Evolutionary conservation across 2,888 invertebrate genomes (phyloP).

Genomic region (Hirtodrosophila duncani): DNA sequence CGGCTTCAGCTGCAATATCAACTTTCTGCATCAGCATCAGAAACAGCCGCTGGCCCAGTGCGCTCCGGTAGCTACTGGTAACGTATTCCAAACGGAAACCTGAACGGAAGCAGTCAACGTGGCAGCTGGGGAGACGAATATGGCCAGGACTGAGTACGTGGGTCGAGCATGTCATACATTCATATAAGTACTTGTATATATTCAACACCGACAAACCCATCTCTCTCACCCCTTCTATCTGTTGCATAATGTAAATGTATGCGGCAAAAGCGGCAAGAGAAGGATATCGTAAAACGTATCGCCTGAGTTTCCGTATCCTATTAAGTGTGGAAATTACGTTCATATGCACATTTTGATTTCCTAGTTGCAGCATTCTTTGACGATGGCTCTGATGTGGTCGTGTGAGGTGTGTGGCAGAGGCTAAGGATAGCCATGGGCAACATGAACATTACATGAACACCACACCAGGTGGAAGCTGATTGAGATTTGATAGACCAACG

Average conservation of each 20-base stretch:
- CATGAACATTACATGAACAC: constrained; percentile 1
- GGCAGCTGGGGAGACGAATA: constrained; percentile 26
- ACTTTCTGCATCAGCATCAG: constrained; percentile 12
- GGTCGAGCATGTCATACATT: constrained; percentile 5
- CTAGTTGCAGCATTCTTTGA: constrained; percentile 43
- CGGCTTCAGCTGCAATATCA: neutral
- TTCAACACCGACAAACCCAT: constrained; percentile 48
- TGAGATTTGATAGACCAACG: no score
- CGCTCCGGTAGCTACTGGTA: constrained; percentile 31
- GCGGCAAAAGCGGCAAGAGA: constrained; percentile 33
- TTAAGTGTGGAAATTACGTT: constrained; percentile 70
- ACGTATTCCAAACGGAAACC: constrained; percentile 54
- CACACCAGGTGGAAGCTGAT: no score
- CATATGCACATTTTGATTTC: constrained; percentile 72
- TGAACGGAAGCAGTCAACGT: constrained; percentile 57
- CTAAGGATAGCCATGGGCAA: neutral
- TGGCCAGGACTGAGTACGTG: constrained; percentile 27
- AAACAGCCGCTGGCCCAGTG: neutral
- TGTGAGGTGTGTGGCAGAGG: neutral
- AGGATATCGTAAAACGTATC: constrained; percentile 68
- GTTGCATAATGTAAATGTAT: constrained; percentile 51
- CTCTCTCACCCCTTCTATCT: constrained; percentile 1
- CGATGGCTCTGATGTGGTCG: constrained; percentile 21
- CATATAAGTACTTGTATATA: constrained; percentile 17
- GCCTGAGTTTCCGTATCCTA: constrained; percentile 67